Evolutionary conservation across 2,888 invertebrate species (phyloP).

Genomic region (Calameuta idolon): DNA sequence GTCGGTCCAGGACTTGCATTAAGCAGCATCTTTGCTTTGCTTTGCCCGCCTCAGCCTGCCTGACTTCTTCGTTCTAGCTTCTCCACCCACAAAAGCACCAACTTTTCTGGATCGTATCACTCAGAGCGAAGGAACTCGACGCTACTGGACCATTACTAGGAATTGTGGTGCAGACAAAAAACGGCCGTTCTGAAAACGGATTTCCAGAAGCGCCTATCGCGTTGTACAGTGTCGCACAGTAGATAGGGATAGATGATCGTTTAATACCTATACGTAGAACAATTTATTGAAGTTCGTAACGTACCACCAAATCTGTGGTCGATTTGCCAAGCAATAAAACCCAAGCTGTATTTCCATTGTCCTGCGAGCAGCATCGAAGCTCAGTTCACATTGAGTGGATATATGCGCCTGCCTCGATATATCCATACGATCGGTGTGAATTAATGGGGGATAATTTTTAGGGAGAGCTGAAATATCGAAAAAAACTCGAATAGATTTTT

Average conservation of each 20-base stretch:
- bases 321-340: background rate
- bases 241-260: background rate
- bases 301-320: background rate
- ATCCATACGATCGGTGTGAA: background rate
- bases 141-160: slow-evolving; percentile 2
- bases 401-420: background rate
- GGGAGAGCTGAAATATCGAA: background rate
- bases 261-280: background rate
- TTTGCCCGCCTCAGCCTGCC: background rate
- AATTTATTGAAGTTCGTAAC: background rate
- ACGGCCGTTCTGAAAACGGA: background rate
- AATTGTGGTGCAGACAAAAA: background rate
- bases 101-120: slow-evolving; percentile 1
- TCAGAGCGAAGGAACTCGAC: background rate
- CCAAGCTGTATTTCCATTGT: background rate
- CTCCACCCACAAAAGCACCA: background rate
- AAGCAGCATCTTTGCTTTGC: background rate
- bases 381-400: background rate
- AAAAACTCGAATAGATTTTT: background rate
- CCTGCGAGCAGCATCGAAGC: background rate
- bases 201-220: background rate
- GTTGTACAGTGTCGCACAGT: background rate
- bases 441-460: background rate
- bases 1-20: background rate
- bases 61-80: background rate